phyloP scores from a whole-genome alignment of 2,797 vertebrate species.

The Zenarchopterus dispar region DNA sequence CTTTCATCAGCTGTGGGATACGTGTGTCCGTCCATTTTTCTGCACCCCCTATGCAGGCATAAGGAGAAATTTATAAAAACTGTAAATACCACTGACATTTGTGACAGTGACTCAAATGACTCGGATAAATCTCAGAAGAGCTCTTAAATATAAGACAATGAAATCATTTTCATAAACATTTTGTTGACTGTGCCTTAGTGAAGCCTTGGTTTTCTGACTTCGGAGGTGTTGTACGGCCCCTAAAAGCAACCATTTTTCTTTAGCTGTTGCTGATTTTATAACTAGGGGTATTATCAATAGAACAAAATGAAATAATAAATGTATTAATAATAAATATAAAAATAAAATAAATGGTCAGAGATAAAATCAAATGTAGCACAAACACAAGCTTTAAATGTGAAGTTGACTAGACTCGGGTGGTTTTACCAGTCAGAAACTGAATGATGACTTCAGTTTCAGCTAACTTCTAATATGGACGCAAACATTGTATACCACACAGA shows the following conservation, averaged over 20 bases:
- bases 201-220: background rate
- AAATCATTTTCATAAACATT: background rate
- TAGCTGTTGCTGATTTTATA: slow-evolving; percentile 1
- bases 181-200: slow-evolving; percentile 9
- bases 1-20: background rate
- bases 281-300: too few species aligned
- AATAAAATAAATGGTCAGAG: too few species aligned
- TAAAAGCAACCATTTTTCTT: slow-evolving; percentile 15
- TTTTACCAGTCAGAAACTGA: background rate
- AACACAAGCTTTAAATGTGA: background rate
- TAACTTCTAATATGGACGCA: background rate
- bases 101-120: background rate
- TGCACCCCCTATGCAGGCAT: too few species aligned
- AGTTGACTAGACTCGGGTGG: too few species aligned
- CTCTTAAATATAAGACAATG: background rate
- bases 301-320: too few species aligned
- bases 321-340: too few species aligned
- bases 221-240: background rate
- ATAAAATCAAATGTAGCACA: slow-evolving; percentile 6
- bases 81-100: background rate
- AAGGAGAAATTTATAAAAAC: too few species aligned
- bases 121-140: too few species aligned
- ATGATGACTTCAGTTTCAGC: background rate
- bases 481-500: too few species aligned
- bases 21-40: too few species aligned